Evolutionary conservation across 2,888 invertebrate species (phyloP).

Genomic region (Sabellastarte sp.): DNA sequence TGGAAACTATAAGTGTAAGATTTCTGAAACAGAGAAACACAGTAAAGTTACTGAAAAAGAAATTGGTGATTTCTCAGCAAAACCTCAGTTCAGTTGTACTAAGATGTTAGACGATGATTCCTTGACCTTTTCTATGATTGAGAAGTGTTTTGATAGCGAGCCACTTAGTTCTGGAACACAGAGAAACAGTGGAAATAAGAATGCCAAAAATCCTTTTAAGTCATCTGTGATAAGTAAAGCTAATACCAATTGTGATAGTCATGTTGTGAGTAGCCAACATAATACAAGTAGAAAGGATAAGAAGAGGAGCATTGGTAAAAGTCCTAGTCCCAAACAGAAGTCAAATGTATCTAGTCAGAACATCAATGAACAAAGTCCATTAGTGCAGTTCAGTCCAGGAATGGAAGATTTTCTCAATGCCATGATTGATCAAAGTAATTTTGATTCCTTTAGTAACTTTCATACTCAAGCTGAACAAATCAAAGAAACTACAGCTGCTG

Average conservation of each 20-base stretch:
- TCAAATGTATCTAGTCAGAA: not conserved
- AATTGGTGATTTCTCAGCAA: too few species aligned
- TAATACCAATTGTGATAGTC: too few species aligned
- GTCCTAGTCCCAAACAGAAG: not conserved
- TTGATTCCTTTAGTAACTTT: too few species aligned
- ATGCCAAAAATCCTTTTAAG: not conserved
- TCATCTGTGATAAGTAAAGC: not conserved
- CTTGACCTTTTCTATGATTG: constrained; percentile 1
- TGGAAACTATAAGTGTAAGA: too few species aligned
- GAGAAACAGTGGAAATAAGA: not conserved
- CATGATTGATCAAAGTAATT: too few species aligned
- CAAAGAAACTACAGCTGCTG: not conserved
- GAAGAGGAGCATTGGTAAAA: not conserved
- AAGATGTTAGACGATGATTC: too few species aligned
- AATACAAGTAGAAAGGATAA: not conserved
- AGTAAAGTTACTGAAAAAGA: too few species aligned
- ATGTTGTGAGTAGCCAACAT: not conserved
- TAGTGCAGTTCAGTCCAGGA: not conserved
- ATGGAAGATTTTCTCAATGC: too few species aligned
- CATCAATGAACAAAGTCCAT: not conserved
- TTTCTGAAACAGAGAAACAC: too few species aligned
- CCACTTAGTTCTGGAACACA: not conserved
- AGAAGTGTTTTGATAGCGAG: not conserved
- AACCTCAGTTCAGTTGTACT: too few species aligned
- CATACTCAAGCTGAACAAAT: not conserved